Base-by-base conservation (phyloP, 2,888 invertebrate species). In the Eueremaeus valkanovi region DNA sequence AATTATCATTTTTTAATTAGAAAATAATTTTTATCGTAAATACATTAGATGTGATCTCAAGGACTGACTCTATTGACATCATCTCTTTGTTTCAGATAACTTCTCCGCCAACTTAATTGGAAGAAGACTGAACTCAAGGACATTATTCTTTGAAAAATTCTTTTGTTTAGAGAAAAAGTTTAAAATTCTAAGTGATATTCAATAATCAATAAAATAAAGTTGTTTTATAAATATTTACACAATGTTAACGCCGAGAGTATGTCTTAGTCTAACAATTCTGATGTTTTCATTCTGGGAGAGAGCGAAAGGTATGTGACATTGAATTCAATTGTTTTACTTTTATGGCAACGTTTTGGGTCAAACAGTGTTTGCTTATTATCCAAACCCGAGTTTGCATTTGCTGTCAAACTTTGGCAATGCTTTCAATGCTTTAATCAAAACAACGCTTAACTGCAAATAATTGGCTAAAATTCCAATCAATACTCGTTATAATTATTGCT, bases 271-370 rank as follows among this genome's bases (percentile, higher is more conserved):
- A 58, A 58, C 58, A 9, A 58, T 58, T 24, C 9, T 58, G 9
- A 24, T 58, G 3, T 6, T 58, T 58, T 58, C 9, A 5, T 63
- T 63, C 31, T 63, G 63, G 31, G 31, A 63, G 2, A 33, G 27
- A 5, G 33, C 18, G 31, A 63, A 63, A 63, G 63, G 63, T 63
- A 63, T 63, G 63, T 63, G 63, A 63, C 63, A 63, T 63, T 63
- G 63, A 63, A 63, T 63, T 49, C 3, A 6, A n/a, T n/a, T n/a
- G 3, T 55, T 55, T 55, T 55, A 24, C 27, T 55, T 55, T 63
- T 31, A 63, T 63, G 27, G 5, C 18, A 33, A 31, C 3, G 3
- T 55, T 13, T 33, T 63, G 33, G 63, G 63, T 63, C 63, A 63
- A 63, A 63, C 27, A 11, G 9, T 33, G 11, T 63, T 63, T 18